These are phyloP conservation scores for sheep (Ovis aries) DNA, from an alignment of 2,113 vertebrate genomes.

Conservation along the genomic window ARS-UI_Ramb_v3.0 NC_056055.1:16316001-16316500, in stretches of 20 bases:
- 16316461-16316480: neutral
- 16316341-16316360: neutral
- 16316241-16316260: neutral
- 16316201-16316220: neutral
- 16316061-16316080: neutral
- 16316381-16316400: neutral
- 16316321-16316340: neutral
- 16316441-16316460: neutral
- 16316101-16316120: neutral
- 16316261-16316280: neutral
- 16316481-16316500: neutral
- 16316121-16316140: neutral
- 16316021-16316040: neutral
- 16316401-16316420: neutral
- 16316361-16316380: neutral
- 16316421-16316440: neutral
- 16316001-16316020: neutral
- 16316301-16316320: neutral
- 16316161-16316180: neutral
- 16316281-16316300: neutral
- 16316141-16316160: neutral
- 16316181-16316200: neutral
- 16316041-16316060: neutral
- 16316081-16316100: neutral
- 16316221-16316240: neutral